phyloP scores from a whole-genome alignment of 2,113 vertebrate species.

The Zosterops pallidus region DNA sequence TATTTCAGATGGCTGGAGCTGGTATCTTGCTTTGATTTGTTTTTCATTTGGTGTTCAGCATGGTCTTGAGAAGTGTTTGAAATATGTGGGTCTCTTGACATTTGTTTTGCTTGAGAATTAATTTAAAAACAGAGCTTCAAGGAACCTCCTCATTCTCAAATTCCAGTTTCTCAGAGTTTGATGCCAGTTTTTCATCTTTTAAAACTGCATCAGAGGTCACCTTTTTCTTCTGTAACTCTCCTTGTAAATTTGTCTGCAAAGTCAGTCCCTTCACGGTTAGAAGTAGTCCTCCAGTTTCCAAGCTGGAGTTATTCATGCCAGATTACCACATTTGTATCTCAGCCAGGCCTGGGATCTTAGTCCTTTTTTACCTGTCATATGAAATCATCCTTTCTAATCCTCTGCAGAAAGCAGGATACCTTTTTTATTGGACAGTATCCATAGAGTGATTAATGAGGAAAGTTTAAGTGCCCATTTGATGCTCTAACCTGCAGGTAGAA shows the following conservation, averaged over 20 bases:
- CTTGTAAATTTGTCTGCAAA: background rate
- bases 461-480: background rate
- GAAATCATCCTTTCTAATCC: background rate
- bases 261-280: background rate
- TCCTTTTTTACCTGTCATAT: background rate
- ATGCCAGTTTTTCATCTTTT: background rate
- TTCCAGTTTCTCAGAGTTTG: background rate
- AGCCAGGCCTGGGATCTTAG: background rate
- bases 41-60: background rate
- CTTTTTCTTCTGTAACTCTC: background rate
- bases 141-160: background rate
- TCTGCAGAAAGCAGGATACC: background rate
- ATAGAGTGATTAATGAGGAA: conserved; percentile 31
- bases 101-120: background rate
- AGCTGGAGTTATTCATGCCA: background rate
- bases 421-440: background rate
- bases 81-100: background rate
- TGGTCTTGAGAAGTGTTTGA: background rate
- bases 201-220: background rate
- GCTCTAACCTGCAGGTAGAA: background rate
- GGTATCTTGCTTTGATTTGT: background rate
- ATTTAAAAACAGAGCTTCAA: background rate
- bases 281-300: background rate
- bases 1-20: background rate
- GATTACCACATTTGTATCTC: background rate